Percentiles rank a stretch among this genome's conserved stretches.
Evolutionary conservation across 2,113 vertebrate genomes (phyloP).

Genomic region (Charina bottae): DNA sequence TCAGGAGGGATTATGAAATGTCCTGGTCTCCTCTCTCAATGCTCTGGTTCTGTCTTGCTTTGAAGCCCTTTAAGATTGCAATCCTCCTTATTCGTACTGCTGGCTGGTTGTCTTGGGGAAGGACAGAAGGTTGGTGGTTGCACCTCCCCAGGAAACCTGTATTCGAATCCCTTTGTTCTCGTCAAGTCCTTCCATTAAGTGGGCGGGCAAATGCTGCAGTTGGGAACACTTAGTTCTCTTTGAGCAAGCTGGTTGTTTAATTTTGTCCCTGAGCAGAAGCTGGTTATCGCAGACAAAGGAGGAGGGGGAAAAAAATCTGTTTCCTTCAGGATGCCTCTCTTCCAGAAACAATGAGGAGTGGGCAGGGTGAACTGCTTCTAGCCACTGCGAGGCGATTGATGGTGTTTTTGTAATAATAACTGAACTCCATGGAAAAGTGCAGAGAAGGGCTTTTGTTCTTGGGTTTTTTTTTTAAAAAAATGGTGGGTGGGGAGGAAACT

Average conservation of each 20-base stretch:
- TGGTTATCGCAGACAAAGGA: slow-evolving; percentile 75
- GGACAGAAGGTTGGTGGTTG: neutral
- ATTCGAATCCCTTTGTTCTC: slow-evolving; percentile 61
- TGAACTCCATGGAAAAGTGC: neutral
- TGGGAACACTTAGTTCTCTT: slow-evolving; percentile 69
- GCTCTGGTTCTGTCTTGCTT: neutral
- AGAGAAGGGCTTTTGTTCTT: neutral
- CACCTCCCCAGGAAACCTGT: slow-evolving; percentile 11
- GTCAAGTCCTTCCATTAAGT: slow-evolving; percentile 59
- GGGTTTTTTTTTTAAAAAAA: neutral
- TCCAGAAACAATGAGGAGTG: slow-evolving; percentile 52
- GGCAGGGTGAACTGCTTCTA: neutral
- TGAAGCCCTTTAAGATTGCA: neutral
- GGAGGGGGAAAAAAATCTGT: slow-evolving; percentile 49
- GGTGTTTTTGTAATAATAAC: neutral
- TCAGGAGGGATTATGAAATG: neutral
- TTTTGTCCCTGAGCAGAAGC: slow-evolving; percentile 66
- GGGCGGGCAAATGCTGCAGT: slow-evolving; percentile 72
- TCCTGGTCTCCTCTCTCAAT: neutral
- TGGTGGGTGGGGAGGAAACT: neutral
- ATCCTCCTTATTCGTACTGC: neutral
- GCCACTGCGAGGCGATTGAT: neutral
- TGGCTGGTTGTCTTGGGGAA: neutral
- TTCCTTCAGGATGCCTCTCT: slow-evolving; percentile 65
- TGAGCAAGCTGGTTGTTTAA: slow-evolving; percentile 63